Base-by-base conservation (phyloP, 2,113 vertebrate species). In the Myrmophylax atrothorax region DNA sequence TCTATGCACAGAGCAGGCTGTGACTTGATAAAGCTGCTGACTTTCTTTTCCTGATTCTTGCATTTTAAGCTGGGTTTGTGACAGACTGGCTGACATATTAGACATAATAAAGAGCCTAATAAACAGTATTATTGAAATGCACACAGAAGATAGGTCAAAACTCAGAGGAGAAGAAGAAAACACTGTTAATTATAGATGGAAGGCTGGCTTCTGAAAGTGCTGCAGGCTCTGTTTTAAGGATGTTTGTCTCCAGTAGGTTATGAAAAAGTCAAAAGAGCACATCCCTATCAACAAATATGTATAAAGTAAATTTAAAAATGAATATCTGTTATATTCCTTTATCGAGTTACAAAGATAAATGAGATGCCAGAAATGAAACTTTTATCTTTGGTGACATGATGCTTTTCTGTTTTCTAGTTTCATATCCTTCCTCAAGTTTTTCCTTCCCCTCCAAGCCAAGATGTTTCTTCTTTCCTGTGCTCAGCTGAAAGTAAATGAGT, bases 21-120 rank as follows among this genome's bases (percentile, higher is more conserved):
- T 73, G 72, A 47, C 60, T 33, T 72, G 56, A 74, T 88, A 93
- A 91, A 89, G 37, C 42, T 38, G 2, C 49, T 56, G 70, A 82
- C 66, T 92, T 86, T 62, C 68, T 87, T 89, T 93, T 62, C 53
- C 60, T 2, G 28, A 62, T 81, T 96, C 63, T 37, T 64, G 37
- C 60, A 75, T 58, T 73, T 92, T 76, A 59, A 95, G 72, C 40
- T 64, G 18, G 38, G 58, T 55, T 50, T 82, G 22, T 93, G 95
- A 96, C 83, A 93, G 90, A 91, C 66, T 82, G 44, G n/a, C 72
- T 94, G 80, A 89, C 52, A 75, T 93, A 78, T 44, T 94, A 94
- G 85, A 80, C 25, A 15, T 58, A 78, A 66, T 67, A 79, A 94
- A 44, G 83, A 93, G 55, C 49, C 63, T 75, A 78, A 93, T 81